A percentile compares a stretch with the other conserved stretches of the same genome.
Evolutionary conservation across 2,888 invertebrate species (phyloP).

Genomic region (Dyspetes luteomarginatus): DNA sequence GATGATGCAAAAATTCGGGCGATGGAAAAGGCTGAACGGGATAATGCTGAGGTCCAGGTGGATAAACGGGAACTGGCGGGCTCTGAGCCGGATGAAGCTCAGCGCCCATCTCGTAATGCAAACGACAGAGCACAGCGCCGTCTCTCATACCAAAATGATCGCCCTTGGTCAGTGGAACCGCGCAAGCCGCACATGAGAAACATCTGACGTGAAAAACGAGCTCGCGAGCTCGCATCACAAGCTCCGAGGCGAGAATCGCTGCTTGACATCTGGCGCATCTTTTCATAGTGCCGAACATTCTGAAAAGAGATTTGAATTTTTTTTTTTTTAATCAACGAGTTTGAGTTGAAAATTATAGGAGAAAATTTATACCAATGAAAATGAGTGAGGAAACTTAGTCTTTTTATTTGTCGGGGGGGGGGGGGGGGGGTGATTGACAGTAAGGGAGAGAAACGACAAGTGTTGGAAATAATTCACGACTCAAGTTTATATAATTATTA

Average conservation of each 20-base stretch:
- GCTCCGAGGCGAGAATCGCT: conserved; percentile 94
- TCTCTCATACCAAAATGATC: conserved; percentile 97
- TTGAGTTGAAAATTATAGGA: too few relatives aligned
- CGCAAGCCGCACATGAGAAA: conserved; percentile 96
- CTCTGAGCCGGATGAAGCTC: conserved; percentile 81
- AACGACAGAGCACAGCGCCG: conserved; percentile 93
- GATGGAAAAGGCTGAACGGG: conserved; percentile 86
- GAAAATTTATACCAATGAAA: too few relatives aligned
- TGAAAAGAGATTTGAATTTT: too few relatives aligned
- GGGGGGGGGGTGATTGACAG: too few relatives aligned
- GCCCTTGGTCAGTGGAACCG: conserved; percentile 94
- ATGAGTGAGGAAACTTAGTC: too few relatives aligned
- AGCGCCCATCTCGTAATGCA: conserved; percentile 87
- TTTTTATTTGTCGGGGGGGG: too few relatives aligned
- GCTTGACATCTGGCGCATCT: conserved; percentile 95
- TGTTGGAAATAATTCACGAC: too few relatives aligned
- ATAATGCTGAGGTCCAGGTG: conserved; percentile 81
- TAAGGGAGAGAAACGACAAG: too few relatives aligned
- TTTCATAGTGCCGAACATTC: conserved; percentile 93
- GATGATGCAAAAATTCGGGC: conserved; percentile 83
- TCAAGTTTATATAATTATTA: too few relatives aligned
- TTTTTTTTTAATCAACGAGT: background rate
- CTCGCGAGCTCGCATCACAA: conserved; percentile 97
- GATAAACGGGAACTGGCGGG: conserved; percentile 81
- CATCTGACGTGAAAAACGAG: conserved; percentile 97